These are phyloP conservation scores for Ypsolopha scabrella DNA, from an alignment of 2,888 invertebrate genomes.

Conservation along the genomic window DNA sequence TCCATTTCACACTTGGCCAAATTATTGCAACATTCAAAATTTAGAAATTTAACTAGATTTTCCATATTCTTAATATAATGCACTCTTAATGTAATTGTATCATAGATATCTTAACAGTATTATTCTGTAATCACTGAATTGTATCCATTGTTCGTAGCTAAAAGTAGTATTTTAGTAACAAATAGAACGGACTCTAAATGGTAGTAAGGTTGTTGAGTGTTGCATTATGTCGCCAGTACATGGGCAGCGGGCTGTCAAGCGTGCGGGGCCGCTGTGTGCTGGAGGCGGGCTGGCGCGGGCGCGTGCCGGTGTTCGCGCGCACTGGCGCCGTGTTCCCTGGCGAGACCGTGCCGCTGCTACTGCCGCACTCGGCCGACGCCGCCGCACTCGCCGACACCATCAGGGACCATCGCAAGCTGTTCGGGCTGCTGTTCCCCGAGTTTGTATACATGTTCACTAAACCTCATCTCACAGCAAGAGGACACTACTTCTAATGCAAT, in stretches of 20 bases:
- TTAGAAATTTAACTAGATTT: neutral
- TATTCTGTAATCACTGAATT: no score
- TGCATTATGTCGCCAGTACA: conserved; percentile 41
- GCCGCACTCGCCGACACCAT: conserved; percentile 25
- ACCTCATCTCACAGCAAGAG: neutral
- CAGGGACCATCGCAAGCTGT: conserved; percentile 31
- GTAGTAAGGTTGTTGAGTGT: neutral
- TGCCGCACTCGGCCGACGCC: conserved; percentile 29
- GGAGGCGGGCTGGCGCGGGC: conserved; percentile 52
- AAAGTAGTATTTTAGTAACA: no score
- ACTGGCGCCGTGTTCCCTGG: conserved; percentile 56
- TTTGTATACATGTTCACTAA: conserved; percentile 16
- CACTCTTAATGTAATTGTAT: no score
- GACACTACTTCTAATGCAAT: neutral
- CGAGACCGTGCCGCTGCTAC: conserved; percentile 57
- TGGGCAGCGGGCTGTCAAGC: conserved; percentile 35
- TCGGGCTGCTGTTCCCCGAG: conserved; percentile 55
- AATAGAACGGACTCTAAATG: no score
- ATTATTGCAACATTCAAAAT: neutral
- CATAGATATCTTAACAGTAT: no score
- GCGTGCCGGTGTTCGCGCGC: conserved; percentile 40
- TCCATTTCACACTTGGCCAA: neutral
- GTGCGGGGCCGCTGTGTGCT: conserved; percentile 40
- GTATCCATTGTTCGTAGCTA: no score
- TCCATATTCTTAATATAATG: no score